A percentile compares a stretch with the other conserved stretches of the same genome.
phyloP scores from a whole-genome alignment of 2,797 vertebrate species.

The Geotrypetes seraphini region DNA sequence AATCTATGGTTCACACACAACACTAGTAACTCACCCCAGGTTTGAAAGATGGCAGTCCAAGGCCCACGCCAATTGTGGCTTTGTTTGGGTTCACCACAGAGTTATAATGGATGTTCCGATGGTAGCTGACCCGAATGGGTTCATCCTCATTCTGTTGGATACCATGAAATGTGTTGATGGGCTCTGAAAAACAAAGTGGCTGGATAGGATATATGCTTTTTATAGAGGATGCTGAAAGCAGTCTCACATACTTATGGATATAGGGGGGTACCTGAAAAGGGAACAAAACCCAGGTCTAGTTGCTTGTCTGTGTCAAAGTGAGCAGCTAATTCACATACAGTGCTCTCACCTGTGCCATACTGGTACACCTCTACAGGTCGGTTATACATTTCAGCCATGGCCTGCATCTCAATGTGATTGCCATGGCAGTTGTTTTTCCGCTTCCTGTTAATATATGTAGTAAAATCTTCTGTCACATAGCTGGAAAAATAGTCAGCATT shows the following conservation, averaged over 20 bases:
- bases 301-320: too few relatives aligned
- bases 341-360: constrained; percentile 70
- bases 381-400: constrained; percentile 96
- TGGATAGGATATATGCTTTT: background rate
- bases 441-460: constrained; percentile 90
- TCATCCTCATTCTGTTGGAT: constrained; percentile 91
- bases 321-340: too few relatives aligned
- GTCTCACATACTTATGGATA: background rate
- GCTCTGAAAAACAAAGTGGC: constrained; percentile 52
- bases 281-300: background rate
- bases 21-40: constrained; percentile 84
- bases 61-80: constrained; percentile 86
- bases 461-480: constrained; percentile 91
- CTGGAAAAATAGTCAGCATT: constrained; percentile 91
- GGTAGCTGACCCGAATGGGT: constrained; percentile 91
- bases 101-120: constrained; percentile 94
- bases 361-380: constrained; percentile 88
- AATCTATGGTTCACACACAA: too few relatives aligned
- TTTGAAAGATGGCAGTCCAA: constrained; percentile 87
- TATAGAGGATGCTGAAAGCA: background rate
- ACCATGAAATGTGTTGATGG: constrained; percentile 91
- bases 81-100: constrained; percentile 93
- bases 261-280: background rate
- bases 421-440: constrained; percentile 91
- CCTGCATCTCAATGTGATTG: constrained; percentile 94